Conservation (phyloP, 2,888 invertebrate species). For the Phymatocera aterrima region DNA sequence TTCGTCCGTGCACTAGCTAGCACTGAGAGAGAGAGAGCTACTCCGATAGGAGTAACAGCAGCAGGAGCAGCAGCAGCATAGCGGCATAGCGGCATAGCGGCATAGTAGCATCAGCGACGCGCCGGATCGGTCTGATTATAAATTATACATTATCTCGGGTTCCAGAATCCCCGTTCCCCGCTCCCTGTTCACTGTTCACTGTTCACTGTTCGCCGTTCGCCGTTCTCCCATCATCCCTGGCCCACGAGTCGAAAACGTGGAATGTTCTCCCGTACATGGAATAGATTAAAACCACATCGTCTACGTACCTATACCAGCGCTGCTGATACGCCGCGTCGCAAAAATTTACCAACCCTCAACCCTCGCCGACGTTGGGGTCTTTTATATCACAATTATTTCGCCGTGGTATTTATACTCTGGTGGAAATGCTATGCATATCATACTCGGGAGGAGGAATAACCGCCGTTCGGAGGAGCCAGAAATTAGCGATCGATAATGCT, state of each 20-base stretch:
- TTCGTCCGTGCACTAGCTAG: constrained; percentile 59
- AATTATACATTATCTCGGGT: constrained; percentile 66
- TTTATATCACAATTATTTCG: too few species aligned
- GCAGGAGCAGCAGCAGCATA: constrained; percentile 47
- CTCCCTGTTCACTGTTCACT: too few species aligned
- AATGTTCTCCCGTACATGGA: constrained; percentile 39
- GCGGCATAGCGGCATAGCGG: constrained; percentile 49
- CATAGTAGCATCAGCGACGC: constrained; percentile 53
- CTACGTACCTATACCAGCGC: background rate
- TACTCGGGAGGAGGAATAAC: too few species aligned
- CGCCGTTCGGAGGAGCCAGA: too few species aligned
- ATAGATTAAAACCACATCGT: constrained; percentile 42
- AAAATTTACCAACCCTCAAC: background rate
- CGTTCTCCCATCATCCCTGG: constrained; percentile 51
- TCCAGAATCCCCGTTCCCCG: constrained; percentile 44
- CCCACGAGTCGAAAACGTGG: constrained; percentile 32
- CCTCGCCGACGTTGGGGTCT: too few species aligned
- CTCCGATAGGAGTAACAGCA: background rate
- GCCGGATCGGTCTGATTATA: constrained; percentile 73
- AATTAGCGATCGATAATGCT: too few species aligned
- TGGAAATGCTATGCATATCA: too few species aligned
- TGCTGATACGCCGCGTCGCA: constrained; percentile 15
- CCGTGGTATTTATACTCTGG: too few species aligned
- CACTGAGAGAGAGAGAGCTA: too few species aligned
- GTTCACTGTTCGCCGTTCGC: too few species aligned